These are phyloP conservation scores for Vandiemenella viatica DNA, from an alignment of 2,888 invertebrate genomes.

Conservation along the genomic window DNA sequence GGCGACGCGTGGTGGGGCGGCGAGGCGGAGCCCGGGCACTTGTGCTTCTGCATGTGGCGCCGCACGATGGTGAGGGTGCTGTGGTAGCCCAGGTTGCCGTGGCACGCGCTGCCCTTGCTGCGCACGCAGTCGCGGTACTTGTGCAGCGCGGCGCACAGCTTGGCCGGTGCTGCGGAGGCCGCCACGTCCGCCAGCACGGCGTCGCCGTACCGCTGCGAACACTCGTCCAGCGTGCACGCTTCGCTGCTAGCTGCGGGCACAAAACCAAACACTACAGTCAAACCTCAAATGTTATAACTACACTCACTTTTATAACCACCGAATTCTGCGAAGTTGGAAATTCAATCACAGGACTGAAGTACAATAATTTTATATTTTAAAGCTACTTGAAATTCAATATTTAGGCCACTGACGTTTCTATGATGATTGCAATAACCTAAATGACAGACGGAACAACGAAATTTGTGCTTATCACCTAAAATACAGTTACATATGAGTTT, in stretches of 20 bases:
- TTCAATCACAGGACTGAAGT: too few species aligned
- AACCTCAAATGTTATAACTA: too few species aligned
- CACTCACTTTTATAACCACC: too few species aligned
- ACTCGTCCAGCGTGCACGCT: constrained; percentile 20
- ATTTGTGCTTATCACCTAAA: too few species aligned
- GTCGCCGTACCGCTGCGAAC: constrained; percentile 17
- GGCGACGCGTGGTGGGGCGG: constrained; percentile 10
- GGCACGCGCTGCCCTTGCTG: constrained; percentile 28
- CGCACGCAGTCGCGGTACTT: constrained; percentile 30
- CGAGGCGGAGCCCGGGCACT: constrained; percentile 4
- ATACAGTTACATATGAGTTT: too few species aligned
- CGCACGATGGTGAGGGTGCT: constrained; percentile 21
- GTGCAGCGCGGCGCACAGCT: constrained; percentile 27
- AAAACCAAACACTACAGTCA: too few species aligned
- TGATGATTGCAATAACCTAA: too few species aligned
- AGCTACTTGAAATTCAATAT: too few species aligned
- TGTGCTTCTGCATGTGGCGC: constrained; percentile 19
- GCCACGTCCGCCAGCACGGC: constrained; percentile 14
- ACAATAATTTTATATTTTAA: too few species aligned
- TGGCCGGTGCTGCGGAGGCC: constrained; percentile 19
- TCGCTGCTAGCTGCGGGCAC: constrained; percentile 15
- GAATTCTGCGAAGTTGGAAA: too few species aligned
- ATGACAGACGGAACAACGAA: too few species aligned
- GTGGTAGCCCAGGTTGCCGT: constrained; percentile 33
- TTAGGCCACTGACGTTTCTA: too few species aligned